Evolutionary conservation across 2,888 invertebrate species (phyloP).

Genomic region (Macrosiphum euphorbiae): DNA sequence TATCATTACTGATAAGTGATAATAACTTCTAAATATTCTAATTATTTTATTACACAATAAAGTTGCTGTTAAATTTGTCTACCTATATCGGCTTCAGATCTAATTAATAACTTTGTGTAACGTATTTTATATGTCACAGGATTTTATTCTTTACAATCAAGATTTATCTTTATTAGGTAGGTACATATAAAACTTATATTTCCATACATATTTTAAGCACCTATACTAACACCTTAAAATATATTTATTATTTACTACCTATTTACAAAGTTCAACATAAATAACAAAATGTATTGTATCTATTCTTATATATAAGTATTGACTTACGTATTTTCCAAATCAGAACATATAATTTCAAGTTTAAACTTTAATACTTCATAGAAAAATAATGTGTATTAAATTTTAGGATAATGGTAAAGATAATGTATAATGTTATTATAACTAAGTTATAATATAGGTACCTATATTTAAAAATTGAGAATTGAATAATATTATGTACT

Average conservation of each 20-base stretch:
- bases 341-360: not conserved
- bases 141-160: too few relatives aligned
- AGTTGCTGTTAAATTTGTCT: not conserved
- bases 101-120: too few relatives aligned
- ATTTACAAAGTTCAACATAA: too few relatives aligned
- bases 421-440: not conserved
- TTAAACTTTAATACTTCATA: not conserved
- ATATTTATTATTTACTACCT: too few relatives aligned
- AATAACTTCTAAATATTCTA: not conserved
- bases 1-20: not conserved
- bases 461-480: not conserved
- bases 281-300: not conserved
- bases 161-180: too few relatives aligned
- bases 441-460: not conserved
- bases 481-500: not conserved
- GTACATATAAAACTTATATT: too few relatives aligned
- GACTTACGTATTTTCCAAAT: not conserved
- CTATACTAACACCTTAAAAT: too few relatives aligned
- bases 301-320: not conserved
- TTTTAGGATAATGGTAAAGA: not conserved
- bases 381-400: not conserved
- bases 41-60: not conserved
- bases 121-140: too few relatives aligned
- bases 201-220: too few relatives aligned
- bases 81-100: not conserved